Conservation (phyloP, 1,140 invertebrate species). For the Bombyx mori region DNA sequence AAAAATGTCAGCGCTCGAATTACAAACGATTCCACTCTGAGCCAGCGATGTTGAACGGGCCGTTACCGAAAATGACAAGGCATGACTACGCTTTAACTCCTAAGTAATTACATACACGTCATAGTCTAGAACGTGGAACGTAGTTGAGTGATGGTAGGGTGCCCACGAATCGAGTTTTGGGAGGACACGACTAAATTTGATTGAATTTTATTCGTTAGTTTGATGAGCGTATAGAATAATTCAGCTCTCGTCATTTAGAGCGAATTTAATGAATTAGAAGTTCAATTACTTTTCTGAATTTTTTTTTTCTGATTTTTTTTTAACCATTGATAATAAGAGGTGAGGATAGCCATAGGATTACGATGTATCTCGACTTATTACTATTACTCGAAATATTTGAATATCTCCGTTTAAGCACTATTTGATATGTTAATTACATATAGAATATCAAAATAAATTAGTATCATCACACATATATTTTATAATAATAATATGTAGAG, state of each 20-base stretch:
- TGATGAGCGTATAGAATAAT: not conserved
- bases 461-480: too few species aligned
- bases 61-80: conserved; percentile 52
- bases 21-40: conserved; percentile 17
- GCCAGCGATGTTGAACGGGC: conserved; percentile 7
- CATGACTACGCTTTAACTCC: conserved; percentile 48
- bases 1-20: conserved; percentile 15
- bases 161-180: conserved; percentile 11
- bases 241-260: not conserved
- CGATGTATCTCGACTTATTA: too few species aligned
- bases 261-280: too few species aligned
- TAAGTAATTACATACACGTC: conserved; percentile 64
- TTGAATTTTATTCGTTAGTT: not conserved
- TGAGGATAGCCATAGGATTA: too few species aligned
- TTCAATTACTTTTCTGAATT: too few species aligned
- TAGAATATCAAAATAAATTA: too few species aligned
- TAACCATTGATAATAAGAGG: too few species aligned
- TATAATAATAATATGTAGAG: too few species aligned
- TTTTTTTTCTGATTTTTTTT: too few species aligned
- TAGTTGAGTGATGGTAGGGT: conserved; percentile 24
- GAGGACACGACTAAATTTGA: not conserved
- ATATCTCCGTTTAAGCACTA: too few species aligned
- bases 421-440: too few species aligned
- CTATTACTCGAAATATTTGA: too few species aligned
- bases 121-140: conserved; percentile 29